A percentile compares a stretch with the other conserved stretches of the same genome.
Evolutionary conservation across 1,140 invertebrate genomes (phyloP).

Genomic region (Magallana angulata): DNA sequence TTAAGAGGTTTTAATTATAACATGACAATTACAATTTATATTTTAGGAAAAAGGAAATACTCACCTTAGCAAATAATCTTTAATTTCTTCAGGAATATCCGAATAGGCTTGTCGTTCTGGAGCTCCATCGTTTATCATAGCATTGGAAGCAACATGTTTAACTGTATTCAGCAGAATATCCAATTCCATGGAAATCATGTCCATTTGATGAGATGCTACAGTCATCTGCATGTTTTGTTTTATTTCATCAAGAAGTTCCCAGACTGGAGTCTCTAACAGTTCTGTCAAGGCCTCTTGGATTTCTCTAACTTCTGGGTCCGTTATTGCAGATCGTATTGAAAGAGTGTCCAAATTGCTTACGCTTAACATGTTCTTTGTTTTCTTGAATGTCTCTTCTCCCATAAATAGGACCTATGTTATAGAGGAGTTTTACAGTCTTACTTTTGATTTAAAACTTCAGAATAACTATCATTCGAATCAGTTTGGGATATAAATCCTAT

Average conservation of each 20-base stretch:
- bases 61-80: not conserved
- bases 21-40: too few relatives aligned
- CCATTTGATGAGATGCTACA: not conserved
- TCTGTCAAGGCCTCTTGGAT: not conserved
- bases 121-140: not conserved
- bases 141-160: not conserved
- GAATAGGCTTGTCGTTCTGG: not conserved
- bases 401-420: not conserved
- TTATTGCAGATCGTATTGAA: not conserved
- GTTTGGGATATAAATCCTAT: too few relatives aligned
- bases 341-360: not conserved
- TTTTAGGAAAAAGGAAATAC: not conserved
- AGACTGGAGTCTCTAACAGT: not conserved
- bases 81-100: not conserved
- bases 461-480: too few relatives aligned
- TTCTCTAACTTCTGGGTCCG: not conserved
- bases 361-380: not conserved
- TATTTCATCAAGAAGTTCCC: not conserved
- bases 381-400: not conserved
- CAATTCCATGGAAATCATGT: not conserved
- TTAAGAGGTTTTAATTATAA: too few relatives aligned
- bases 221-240: not conserved
- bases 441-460: too few relatives aligned
- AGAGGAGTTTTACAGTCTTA: too few relatives aligned
- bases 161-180: not conserved